Percentiles rank a stretch among this genome's conserved stretches.
Evolutionary conservation across 2,888 invertebrate genomes (phyloP).

Genomic region (Drosophila atripex): DNA sequence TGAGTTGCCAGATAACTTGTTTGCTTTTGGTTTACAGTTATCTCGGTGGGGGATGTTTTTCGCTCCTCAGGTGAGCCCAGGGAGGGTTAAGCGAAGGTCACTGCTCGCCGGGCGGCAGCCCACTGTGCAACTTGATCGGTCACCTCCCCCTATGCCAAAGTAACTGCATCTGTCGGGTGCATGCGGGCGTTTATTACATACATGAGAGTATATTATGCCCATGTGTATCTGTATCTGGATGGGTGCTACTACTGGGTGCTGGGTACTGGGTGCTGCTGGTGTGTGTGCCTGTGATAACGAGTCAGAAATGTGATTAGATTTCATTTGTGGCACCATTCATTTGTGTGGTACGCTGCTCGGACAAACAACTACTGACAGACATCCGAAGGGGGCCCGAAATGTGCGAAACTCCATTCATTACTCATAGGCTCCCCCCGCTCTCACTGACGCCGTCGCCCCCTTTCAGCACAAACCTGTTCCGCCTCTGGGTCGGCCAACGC

Average conservation of each 20-base stretch:
- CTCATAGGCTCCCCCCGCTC: slow-evolving; percentile 24
- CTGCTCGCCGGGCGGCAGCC: slow-evolving; percentile 19
- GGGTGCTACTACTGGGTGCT: not conserved
- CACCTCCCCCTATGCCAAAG: slow-evolving; percentile 1
- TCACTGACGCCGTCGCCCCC: slow-evolving; percentile 17
- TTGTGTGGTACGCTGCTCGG: slow-evolving; percentile 40
- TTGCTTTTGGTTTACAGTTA: slow-evolving; percentile 27
- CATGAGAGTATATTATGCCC: not conserved
- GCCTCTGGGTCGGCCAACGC: slow-evolving; percentile 22
- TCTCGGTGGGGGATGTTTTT: slow-evolving; percentile 22
- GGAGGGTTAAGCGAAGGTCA: slow-evolving; percentile 30
- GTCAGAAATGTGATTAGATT: slow-evolving; percentile 65
- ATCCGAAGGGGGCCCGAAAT: slow-evolving; percentile 18
- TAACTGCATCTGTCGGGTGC: slow-evolving; percentile 34
- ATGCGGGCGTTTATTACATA: slow-evolving; percentile 45
- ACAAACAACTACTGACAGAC: slow-evolving; percentile 4
- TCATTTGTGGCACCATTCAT: slow-evolving; percentile 53
- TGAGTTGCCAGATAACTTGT: slow-evolving; percentile 1
- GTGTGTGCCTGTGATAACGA: slow-evolving; percentile 58
- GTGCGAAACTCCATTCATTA: slow-evolving; percentile 54
- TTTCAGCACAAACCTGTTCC: slow-evolving; percentile 41
- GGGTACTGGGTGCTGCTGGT: not conserved
- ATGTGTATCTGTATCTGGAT: slow-evolving; percentile 17
- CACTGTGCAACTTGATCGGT: slow-evolving; percentile 44
- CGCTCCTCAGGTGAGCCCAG: slow-evolving; percentile 13